Conservation (phyloP, 2,797 vertebrate genomes). For the Linurgus olivaceus region DNA sequence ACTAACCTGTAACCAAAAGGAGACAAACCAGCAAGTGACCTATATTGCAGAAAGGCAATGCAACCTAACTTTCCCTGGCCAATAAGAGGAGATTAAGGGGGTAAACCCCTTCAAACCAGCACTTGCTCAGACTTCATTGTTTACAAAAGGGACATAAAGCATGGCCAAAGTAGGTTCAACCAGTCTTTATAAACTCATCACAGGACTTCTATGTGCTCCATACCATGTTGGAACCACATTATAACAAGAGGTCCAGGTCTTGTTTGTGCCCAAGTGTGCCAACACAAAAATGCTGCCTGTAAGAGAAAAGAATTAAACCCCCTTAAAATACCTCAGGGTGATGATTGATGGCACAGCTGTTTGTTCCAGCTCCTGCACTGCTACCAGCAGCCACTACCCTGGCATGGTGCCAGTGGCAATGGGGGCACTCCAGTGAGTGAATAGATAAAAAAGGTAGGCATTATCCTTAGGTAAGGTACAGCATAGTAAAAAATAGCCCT, state of each 20-base stretch:
- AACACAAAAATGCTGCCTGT: background rate
- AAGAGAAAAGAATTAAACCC: background rate
- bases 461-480: background rate
- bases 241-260: background rate
- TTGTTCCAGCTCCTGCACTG: background rate
- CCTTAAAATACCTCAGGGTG: background rate
- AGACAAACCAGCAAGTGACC: background rate
- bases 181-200: background rate
- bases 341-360: background rate
- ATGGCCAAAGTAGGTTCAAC: background rate
- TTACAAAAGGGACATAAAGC: background rate
- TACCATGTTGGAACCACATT: background rate
- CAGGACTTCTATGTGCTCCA: background rate
- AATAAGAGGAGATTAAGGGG: background rate
- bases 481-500: background rate
- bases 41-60: background rate
- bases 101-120: background rate
- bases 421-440: background rate
- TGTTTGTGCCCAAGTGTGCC: background rate
- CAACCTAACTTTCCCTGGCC: background rate
- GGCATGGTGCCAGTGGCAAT: background rate
- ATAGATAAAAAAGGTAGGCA: background rate
- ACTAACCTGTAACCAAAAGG: background rate
- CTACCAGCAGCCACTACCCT: background rate
- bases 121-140: background rate